Percentiles rank a stretch among this genome's conserved stretches.
These are phyloP conservation scores for Cebus imitator DNA, from an alignment of 2,113 vertebrate genomes.

Conservation along the genomic window DNA sequence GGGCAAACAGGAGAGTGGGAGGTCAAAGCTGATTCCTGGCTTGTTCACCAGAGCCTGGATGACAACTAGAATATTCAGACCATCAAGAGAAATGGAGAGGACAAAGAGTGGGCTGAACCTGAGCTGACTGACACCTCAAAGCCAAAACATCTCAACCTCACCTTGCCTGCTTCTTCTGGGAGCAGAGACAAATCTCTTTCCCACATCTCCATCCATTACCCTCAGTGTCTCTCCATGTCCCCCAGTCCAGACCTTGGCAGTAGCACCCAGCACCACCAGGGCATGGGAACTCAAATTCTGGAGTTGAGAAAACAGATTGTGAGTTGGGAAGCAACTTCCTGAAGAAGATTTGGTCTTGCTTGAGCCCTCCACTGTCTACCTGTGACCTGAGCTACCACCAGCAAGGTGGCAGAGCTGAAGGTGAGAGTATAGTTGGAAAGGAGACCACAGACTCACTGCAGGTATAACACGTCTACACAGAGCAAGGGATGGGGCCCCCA, in stretches of 20 bases:
- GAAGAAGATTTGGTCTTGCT: not conserved
- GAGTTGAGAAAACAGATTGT: not conserved
- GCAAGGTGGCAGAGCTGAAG: not conserved
- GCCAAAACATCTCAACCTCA: not conserved
- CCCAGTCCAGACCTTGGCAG: not conserved
- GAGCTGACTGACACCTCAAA: not conserved
- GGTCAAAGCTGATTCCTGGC: rapidly evolving
- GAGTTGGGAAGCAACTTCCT: rapidly evolving
- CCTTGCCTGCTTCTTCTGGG: not conserved
- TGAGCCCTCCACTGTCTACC: too few species aligned
- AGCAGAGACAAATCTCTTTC: not conserved
- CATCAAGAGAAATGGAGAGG: not conserved
- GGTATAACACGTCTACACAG: rapidly evolving
- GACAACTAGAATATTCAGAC: not conserved
- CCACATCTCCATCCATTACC: rapidly evolving
- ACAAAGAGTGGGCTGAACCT: too few species aligned
- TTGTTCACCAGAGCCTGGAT: too few species aligned
- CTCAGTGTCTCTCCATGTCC: rapidly evolving
- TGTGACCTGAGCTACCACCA: not conserved
- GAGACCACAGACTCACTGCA: not conserved
- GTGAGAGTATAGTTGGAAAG: not conserved
- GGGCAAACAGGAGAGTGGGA: not conserved
- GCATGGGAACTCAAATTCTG: not conserved
- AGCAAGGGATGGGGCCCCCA: rapidly evolving
- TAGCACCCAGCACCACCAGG: too few species aligned